Conservation (phyloP, 2,797 vertebrate genomes). For the Podargus strigoides region DNA sequence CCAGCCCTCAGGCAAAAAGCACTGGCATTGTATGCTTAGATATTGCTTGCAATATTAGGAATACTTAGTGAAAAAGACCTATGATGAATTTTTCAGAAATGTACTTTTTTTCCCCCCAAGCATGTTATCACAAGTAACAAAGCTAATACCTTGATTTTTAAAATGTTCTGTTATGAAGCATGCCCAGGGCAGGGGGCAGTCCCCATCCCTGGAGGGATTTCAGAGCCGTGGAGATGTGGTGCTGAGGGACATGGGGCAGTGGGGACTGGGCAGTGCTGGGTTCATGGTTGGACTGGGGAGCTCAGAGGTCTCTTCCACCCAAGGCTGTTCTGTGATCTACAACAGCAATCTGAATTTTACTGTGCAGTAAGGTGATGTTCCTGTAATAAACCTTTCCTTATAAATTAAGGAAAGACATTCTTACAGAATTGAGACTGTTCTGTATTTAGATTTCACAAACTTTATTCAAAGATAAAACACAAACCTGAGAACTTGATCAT, state of each 20-base stretch:
- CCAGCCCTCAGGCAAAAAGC: not conserved
- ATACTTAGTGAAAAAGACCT: not conserved
- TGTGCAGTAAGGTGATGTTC: not conserved
- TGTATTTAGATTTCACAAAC: not conserved
- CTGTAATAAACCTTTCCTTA: not conserved
- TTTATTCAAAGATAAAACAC: not conserved
- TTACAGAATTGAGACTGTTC: not conserved
- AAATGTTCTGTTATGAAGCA: not conserved
- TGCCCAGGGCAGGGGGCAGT: too few species aligned
- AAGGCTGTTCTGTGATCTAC: too few species aligned
- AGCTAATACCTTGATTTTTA: not conserved
- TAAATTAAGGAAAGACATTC: not conserved
- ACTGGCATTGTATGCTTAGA: not conserved
- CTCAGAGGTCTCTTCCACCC: too few species aligned
- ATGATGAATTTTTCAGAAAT: not conserved
- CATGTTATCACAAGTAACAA: not conserved
- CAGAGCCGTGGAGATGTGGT: too few species aligned
- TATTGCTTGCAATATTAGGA: not conserved
- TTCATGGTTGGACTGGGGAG: too few species aligned
- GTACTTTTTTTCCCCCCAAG: not conserved
- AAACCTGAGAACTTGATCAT: not conserved
- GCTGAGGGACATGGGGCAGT: too few species aligned
- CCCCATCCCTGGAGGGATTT: too few species aligned
- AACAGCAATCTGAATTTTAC: not conserved
- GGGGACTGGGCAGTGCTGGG: too few species aligned